Evolutionary conservation across 2,113 vertebrate species (phyloP).

Genomic region (Mesocricetus auratus): DNA sequence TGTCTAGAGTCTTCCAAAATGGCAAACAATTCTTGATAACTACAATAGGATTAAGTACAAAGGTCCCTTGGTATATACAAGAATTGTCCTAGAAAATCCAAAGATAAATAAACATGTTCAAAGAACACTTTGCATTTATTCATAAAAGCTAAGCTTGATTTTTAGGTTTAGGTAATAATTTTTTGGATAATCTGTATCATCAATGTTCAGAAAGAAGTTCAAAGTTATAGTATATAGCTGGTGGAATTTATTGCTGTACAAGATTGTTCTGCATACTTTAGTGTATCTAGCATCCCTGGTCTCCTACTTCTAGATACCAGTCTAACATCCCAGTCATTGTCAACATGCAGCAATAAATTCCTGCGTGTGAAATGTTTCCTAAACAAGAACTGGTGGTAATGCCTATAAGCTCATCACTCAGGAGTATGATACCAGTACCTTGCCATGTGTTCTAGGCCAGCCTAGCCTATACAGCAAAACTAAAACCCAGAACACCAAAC

Average conservation of each 20-base stretch:
- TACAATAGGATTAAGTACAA: neutral
- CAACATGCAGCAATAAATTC: neutral
- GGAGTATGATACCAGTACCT: neutral
- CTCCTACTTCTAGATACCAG: neutral
- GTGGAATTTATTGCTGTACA: neutral
- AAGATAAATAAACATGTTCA: neutral
- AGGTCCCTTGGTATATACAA: neutral
- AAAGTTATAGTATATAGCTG: neutral
- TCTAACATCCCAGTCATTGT: neutral
- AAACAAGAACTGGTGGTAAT: neutral
- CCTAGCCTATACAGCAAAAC: neutral
- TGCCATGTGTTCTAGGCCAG: neutral
- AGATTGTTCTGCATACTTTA: neutral
- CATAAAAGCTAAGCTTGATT: constrained; percentile 2
- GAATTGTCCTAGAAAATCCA: neutral
- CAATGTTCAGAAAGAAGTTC: neutral
- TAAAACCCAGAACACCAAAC: neutral
- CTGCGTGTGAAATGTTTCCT: neutral
- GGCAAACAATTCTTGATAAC: neutral
- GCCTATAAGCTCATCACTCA: neutral
- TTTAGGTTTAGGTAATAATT: constrained; percentile 15
- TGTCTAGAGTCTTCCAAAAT: neutral
- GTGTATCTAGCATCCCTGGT: neutral
- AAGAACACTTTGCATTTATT: neutral
- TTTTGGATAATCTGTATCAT: neutral